Base-by-base conservation (phyloP, 2,113 vertebrate genomes). In the Apteryx mantelli region DNA sequence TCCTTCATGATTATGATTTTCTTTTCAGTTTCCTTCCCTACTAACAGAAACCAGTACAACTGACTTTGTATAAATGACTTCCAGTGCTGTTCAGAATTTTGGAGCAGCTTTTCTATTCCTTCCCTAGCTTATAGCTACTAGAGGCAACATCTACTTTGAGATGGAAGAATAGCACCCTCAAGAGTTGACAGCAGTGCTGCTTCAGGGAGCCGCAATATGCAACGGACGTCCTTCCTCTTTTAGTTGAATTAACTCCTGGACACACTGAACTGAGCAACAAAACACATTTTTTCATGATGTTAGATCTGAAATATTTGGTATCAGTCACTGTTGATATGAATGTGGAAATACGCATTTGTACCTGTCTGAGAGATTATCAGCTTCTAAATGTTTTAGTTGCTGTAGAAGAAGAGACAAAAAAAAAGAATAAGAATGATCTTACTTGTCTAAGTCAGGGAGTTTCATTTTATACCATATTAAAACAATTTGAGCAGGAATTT, bases 121-220 rank as follows among this genome's bases (percentile, higher is more conserved):
- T 65, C 56, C 42, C 18, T 26, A 64, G 79, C 53, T 79, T 38
- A 38, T 18, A 53, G 48, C 38, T 55, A 32, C 76, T 50, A 52
- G 75, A n/a, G 64, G 79, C 0, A 3, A 83, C 69, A n/a, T 82
- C 76, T 82, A 77, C 87, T 74, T 44, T 78, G 93, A 82, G 80
- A 84, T 96, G 96, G 96, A 97, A 95, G 93, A 97, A 96, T 24
- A 97, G 96, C 96, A 97, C 97, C 97, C 96, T 97, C 96, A 97
- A 97, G 96, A 97, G 97, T 97, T 95, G 93, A 95, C 86, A 92
- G 77, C 2, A 40, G 82, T 1, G 11, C 83, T 92, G 83, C 74
- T 94, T 78, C 58, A 16, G 88, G 58, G 85, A 82, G 61, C 73
- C 81, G 7, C 3, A 30, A 44, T 8, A 3, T 30, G 44, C 69